Conservation (phyloP, 1,140 invertebrate genomes). For the Drosophila mayri region DNA sequence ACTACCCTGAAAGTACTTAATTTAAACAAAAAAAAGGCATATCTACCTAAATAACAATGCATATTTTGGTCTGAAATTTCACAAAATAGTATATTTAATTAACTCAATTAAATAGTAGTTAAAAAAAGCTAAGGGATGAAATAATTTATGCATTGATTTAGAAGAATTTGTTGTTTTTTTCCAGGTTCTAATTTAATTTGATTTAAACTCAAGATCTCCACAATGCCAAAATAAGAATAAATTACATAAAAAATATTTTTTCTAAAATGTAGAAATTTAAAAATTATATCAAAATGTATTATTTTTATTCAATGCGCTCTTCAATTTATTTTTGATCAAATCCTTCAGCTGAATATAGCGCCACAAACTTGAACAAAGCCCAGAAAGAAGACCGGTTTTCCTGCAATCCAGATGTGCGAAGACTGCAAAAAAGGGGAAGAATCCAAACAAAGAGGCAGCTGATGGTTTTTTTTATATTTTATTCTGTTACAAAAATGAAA, state of each 20-base stretch:
- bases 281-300: conserved; percentile 43
- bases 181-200: too few relatives aligned
- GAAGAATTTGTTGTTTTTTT: too few relatives aligned
- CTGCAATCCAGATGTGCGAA: not conserved
- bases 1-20: too few relatives aligned
- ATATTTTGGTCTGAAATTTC: too few relatives aligned
- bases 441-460: conserved; percentile 14
- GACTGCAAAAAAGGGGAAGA: not conserved
- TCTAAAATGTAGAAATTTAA: not conserved
- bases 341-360: conserved; percentile 2
- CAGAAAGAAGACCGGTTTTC: conserved; percentile 17
- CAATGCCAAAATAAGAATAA: too few relatives aligned
- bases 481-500: conserved; percentile 59
- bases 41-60: too few relatives aligned
- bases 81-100: not conserved
- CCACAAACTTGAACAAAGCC: not conserved
- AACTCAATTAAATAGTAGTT: too few relatives aligned
- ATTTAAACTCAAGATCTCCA: too few relatives aligned
- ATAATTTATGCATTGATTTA: too few relatives aligned
- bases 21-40: too few relatives aligned
- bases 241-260: too few relatives aligned
- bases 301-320: not conserved
- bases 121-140: too few relatives aligned
- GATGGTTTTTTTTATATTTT: conserved; percentile 20
- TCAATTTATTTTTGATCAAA: not conserved